These are phyloP conservation scores for Nestor notabilis DNA, from an alignment of 2,113 vertebrate species.

Conservation along the genomic window DNA sequence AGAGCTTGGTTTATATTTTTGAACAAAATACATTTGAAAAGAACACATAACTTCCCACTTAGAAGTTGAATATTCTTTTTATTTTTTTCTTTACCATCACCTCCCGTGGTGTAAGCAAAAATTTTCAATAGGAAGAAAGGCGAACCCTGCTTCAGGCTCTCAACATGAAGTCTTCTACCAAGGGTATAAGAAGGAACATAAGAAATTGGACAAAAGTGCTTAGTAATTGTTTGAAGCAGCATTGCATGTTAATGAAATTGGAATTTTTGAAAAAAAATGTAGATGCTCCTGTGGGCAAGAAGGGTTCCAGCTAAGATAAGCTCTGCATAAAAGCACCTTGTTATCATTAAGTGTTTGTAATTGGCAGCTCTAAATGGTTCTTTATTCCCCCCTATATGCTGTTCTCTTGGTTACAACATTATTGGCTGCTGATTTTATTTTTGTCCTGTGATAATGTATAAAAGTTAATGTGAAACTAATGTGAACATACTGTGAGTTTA, in stretches of 20 bases:
- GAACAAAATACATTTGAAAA: constrained; percentile 1
- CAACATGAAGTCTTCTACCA: background rate
- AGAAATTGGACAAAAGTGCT: background rate
- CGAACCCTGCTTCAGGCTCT: background rate
- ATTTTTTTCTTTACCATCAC: background rate
- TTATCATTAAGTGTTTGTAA: constrained; percentile 23
- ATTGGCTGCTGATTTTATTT: constrained; percentile 31
- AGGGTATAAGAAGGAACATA: background rate
- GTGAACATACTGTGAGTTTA: constrained; percentile 32
- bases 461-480: background rate
- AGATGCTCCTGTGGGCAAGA: background rate
- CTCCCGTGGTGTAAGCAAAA: background rate
- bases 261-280: background rate
- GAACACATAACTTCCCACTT: background rate
- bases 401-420: constrained; percentile 17
- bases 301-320: constrained; percentile 26
- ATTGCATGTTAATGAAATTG: constrained; percentile 10
- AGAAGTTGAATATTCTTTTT: background rate
- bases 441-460: background rate
- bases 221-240: background rate
- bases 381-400: background rate
- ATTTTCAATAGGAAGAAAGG: background rate
- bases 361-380: background rate
- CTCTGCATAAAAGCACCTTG: background rate
- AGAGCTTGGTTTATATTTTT: background rate